A percentile compares a stretch with the other conserved stretches of the same genome.
Evolutionary conservation across 2,113 vertebrate genomes (phyloP).

Genomic region (Cheirogaleus medius): DNA sequence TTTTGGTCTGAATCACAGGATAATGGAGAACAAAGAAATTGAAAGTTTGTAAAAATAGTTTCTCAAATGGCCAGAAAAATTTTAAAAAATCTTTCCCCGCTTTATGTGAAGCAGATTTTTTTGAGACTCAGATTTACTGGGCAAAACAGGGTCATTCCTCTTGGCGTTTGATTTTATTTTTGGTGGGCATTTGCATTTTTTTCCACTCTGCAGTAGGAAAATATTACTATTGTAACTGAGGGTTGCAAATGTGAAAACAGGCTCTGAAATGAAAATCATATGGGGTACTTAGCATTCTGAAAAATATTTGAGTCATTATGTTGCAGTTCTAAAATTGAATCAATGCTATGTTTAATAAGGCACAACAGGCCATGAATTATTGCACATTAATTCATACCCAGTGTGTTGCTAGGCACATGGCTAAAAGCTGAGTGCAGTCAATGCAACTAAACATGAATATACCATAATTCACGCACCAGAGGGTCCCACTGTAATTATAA

Average conservation of each 20-base stretch:
- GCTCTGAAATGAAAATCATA: slow-evolving; percentile 80
- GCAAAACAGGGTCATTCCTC: not conserved
- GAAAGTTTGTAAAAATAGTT: not conserved
- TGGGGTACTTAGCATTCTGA: slow-evolving; percentile 78
- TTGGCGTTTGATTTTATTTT: slow-evolving; percentile 64
- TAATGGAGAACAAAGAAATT: slow-evolving; percentile 44
- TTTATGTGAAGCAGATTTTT: not conserved
- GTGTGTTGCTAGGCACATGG: slow-evolving; percentile 82
- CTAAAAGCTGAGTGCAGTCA: slow-evolving; percentile 84
- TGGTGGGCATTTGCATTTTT: slow-evolving; percentile 62
- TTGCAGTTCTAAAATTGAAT: slow-evolving; percentile 84
- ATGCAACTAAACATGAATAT: slow-evolving; percentile 80
- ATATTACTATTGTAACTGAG: slow-evolving; percentile 79
- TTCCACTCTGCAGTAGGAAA: slow-evolving; percentile 68
- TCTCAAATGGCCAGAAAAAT: not conserved
- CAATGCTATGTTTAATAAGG: slow-evolving; percentile 86
- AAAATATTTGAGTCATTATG: slow-evolving; percentile 83
- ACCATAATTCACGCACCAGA: slow-evolving; percentile 83
- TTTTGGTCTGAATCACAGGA: slow-evolving; percentile 51
- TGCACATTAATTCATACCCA: slow-evolving; percentile 85
- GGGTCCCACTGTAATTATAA: slow-evolving; percentile 79
- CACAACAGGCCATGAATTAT: slow-evolving; percentile 85
- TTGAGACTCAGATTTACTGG: not conserved
- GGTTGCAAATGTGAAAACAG: slow-evolving; percentile 77
- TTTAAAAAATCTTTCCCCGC: not conserved